Percentiles rank a stretch among this genome's conserved stretches.
Evolutionary conservation across 2,888 invertebrate species (phyloP).

Genomic region (Hypsopygia costalis): DNA sequence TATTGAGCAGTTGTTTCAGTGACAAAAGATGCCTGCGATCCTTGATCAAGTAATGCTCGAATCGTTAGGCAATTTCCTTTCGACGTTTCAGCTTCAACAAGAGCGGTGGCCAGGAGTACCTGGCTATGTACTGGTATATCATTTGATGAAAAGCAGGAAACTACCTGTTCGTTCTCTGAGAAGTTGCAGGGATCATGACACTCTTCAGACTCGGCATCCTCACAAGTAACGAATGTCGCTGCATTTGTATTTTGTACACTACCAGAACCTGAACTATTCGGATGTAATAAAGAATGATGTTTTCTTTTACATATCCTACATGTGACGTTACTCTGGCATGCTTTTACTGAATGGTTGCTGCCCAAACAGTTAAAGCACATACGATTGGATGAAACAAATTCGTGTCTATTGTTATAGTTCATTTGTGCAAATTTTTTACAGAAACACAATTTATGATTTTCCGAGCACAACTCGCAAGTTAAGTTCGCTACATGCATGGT

Average conservation of each 20-base stretch:
- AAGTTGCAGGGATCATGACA: background rate
- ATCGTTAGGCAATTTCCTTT: background rate
- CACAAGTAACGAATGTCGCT: background rate
- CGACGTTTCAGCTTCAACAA: background rate
- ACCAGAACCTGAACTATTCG: background rate
- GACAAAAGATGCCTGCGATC: background rate
- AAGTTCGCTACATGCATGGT: background rate
- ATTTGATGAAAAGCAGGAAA: background rate
- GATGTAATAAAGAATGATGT: background rate
- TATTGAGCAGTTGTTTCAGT: background rate
- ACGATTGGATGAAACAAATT: slow-evolving; percentile 3
- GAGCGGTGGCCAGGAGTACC: background rate
- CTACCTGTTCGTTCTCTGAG: background rate
- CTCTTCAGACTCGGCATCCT: background rate
- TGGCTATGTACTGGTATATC: background rate
- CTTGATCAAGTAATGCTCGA: background rate
- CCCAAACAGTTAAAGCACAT: slow-evolving; percentile 10
- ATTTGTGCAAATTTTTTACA: slow-evolving; percentile 3
- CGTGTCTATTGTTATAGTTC: background rate
- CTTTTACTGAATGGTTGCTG: background rate
- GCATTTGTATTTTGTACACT: background rate
- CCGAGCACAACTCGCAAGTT: slow-evolving; percentile 5
- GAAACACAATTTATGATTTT: slow-evolving; percentile 9
- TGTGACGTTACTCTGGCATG: background rate
- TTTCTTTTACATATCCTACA: background rate